A percentile compares a stretch with the other conserved stretches of the same genome.
These are phyloP conservation scores for Himalopsyche phryganea DNA, from an alignment of 1,140 invertebrate species.

Conservation along the genomic window DNA sequence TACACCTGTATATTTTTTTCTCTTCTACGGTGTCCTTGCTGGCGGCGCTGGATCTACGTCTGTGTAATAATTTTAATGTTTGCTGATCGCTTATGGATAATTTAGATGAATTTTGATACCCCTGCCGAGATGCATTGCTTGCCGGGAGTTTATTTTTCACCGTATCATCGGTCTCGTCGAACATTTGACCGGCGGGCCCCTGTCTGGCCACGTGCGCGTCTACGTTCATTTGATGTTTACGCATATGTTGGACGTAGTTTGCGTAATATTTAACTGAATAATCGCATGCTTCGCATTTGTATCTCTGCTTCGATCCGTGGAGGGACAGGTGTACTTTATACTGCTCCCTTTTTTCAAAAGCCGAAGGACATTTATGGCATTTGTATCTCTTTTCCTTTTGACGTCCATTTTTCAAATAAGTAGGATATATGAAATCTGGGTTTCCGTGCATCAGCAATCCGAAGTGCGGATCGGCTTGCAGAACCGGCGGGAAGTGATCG, in stretches of 20 bases:
- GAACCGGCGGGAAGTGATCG: constrained; percentile 48
- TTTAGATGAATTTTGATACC: constrained; percentile 46
- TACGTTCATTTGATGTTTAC: constrained; percentile 71
- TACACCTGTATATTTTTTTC: constrained; percentile 58
- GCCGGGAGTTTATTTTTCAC: background rate
- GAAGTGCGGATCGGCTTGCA: constrained; percentile 62
- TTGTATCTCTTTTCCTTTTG: constrained; percentile 76
- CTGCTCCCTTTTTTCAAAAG: constrained; percentile 82
- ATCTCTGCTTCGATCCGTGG: constrained; percentile 80
- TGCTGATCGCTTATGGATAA: constrained; percentile 55
- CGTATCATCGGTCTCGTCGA: constrained; percentile 24
- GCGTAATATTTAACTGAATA: constrained; percentile 85
- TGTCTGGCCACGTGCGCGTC: constrained; percentile 59
- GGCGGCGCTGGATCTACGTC: constrained; percentile 43
- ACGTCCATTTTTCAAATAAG: constrained; percentile 69
- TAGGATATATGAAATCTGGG: constrained; percentile 73
- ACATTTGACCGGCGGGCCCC: constrained; percentile 40
- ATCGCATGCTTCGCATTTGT: constrained; percentile 81
- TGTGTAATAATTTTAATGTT: constrained; percentile 43
- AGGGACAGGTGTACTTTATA: constrained; percentile 79
- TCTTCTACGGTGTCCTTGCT: constrained; percentile 49
- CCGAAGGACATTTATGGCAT: constrained; percentile 83
- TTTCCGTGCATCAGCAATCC: constrained; percentile 66
- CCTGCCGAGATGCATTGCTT: constrained; percentile 32
- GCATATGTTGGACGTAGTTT: constrained; percentile 76